Base-by-base conservation (phyloP, 2,888 invertebrate genomes). In the Eilema griseolum region DNA sequence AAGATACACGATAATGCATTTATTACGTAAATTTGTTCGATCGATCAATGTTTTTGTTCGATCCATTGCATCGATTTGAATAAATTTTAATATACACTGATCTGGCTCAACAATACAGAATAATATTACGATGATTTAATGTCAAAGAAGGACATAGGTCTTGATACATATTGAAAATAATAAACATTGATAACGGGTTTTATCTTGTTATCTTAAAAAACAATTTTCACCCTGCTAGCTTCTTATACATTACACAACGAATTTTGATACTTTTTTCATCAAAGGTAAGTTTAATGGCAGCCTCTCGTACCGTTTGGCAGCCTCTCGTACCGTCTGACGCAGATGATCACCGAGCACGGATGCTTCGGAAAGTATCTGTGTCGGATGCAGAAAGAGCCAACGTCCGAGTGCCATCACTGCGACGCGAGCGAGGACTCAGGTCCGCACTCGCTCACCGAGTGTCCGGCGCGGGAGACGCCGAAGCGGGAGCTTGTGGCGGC, bases 31-130 rank as follows among this genome's bases (percentile, higher is more conserved):
- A 11, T 61, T 61, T 24, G 4, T 52, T 23, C 57, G 14, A n/a
- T n/a, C n/a, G n/a, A n/a, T n/a, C n/a, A 16, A 33, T 66, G 28
- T 24, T n/a, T 66, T 41, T 20, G 37, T 41, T 63, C 52, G 56
- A 41, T 70, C 46, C 28, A 61, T 70, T 20, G 61, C 14, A 70
- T 69, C 24, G 37, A 75, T 73, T 75, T 71, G 61, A 73, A 79
- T 77, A 66, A 7, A 67, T 72, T 56, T 65, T 37, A 20, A 66
- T 33, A 31, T 72, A 72, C 59, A 66, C 64, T 64, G 28, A 61
- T 72, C 33, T 73, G 57, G 24, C 66, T 69, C 56, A 46, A 52
- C 57, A 8, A 41, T 56, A 66, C 62, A 23, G 28, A 70, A 66
- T 70, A 66, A 33, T 52, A 52, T 52, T 52, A 52, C 52, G 37